A percentile compares a stretch with the other conserved stretches of the same genome.
phyloP scores from a whole-genome alignment of 1,140 invertebrate species.

The Lepidostoma basale region DNA sequence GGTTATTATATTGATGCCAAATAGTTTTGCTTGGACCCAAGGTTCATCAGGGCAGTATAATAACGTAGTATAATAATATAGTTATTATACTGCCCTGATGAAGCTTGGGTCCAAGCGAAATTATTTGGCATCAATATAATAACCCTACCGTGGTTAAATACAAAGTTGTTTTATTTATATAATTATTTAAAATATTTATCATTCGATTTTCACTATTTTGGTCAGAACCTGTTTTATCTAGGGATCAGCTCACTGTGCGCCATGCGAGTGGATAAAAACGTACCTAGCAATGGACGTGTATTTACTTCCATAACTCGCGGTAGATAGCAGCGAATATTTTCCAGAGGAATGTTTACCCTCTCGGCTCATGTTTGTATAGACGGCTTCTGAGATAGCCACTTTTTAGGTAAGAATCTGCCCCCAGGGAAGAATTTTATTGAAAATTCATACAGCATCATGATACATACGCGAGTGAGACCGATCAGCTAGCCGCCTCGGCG shows the following conservation, averaged over 20 bases:
- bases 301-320: slow-evolving; percentile 22
- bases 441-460: slow-evolving; percentile 4
- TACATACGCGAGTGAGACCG: background rate
- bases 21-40: too few species aligned
- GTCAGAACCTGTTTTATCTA: too few species aligned
- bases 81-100: too few species aligned
- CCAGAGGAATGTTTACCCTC: slow-evolving; percentile 11
- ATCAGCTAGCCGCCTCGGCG: background rate
- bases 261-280: slow-evolving; percentile 11
- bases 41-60: too few species aligned
- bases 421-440: slow-evolving; percentile 22
- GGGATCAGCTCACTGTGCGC: background rate
- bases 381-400: slow-evolving; percentile 19
- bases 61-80: too few species aligned
- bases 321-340: slow-evolving; percentile 26
- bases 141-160: too few species aligned
- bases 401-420: slow-evolving; percentile 7
- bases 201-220: too few species aligned
- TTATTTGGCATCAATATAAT: too few species aligned
- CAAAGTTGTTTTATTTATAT: too few species aligned
- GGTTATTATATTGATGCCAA: too few species aligned
- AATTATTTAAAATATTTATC: too few species aligned
- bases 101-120: too few species aligned
- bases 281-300: background rate
- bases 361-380: slow-evolving; percentile 19